Conservation (phyloP, 2,888 invertebrate species). For the Morpho helenor region DNA sequence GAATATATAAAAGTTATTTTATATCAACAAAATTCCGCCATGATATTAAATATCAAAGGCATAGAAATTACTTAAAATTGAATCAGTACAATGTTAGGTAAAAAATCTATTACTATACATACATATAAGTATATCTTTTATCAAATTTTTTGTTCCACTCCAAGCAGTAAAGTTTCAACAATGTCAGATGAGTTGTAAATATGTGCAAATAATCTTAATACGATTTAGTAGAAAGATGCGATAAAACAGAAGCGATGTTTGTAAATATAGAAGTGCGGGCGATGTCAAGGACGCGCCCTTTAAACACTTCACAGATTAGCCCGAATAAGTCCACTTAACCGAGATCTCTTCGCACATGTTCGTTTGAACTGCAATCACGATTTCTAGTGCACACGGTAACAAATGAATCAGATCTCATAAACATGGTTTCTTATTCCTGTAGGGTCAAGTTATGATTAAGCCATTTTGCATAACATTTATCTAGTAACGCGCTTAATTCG, state of each 20-base stretch:
- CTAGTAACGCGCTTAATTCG: slow-evolving; percentile 37
- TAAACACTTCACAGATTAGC: slow-evolving; percentile 34
- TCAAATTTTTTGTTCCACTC: slow-evolving; percentile 2
- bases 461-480: slow-evolving; percentile 35
- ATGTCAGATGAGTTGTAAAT: slow-evolving; percentile 4
- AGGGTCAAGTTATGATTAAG: slow-evolving; percentile 34
- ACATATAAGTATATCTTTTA: not conserved
- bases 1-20: too few species aligned
- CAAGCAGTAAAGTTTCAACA: slow-evolving; percentile 4
- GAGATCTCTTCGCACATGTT: slow-evolving; percentile 36
- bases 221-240: slow-evolving; percentile 12
- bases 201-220: slow-evolving; percentile 14
- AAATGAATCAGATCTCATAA: slow-evolving; percentile 33
- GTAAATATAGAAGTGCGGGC: slow-evolving; percentile 46
- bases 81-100: not conserved
- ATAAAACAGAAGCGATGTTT: slow-evolving; percentile 17
- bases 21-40: too few species aligned
- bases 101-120: not conserved
- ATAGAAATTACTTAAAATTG: not conserved
- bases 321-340: slow-evolving; percentile 33
- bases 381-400: slow-evolving; percentile 18
- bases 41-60: too few species aligned
- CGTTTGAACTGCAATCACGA: slow-evolving; percentile 22
- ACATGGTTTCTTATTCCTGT: slow-evolving; percentile 26
- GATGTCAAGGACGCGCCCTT: slow-evolving; percentile 64